Evolutionary conservation across 2,797 vertebrate genomes (phyloP).

Genomic region (Channallabes apus): DNA sequence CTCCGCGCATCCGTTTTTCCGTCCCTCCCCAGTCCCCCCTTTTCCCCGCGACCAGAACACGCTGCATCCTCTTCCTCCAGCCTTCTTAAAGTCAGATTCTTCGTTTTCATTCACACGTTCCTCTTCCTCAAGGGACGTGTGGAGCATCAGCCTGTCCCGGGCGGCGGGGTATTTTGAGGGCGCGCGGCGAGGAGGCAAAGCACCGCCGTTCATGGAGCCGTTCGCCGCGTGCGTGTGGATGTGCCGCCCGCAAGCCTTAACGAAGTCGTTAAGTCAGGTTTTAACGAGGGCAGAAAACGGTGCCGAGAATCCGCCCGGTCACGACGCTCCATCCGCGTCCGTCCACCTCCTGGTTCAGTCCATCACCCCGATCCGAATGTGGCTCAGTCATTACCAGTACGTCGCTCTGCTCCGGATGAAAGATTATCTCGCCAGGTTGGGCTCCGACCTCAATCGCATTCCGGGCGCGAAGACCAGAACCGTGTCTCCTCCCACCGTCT

Average conservation of each 20-base stretch:
- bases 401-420: constrained; percentile 91
- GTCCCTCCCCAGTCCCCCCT: constrained; percentile 60
- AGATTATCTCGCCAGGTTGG: constrained; percentile 82
- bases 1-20: constrained; percentile 80
- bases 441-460: constrained; percentile 81
- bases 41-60: constrained; percentile 80
- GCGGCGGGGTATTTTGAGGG: constrained; percentile 87
- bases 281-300: constrained; percentile 52
- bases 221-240: constrained; percentile 88
- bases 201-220: constrained; percentile 85
- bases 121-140: constrained; percentile 76
- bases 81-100: constrained; percentile 79
- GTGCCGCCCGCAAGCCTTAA: constrained; percentile 79
- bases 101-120: neutral
- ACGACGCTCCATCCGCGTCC: constrained; percentile 56
- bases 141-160: constrained; percentile 83
- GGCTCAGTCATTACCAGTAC: constrained; percentile 95
- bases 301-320: neutral
- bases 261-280: constrained; percentile 39
- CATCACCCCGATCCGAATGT: constrained; percentile 78
- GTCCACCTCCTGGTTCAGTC: constrained; percentile 73
- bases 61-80: constrained; percentile 82
- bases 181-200: constrained; percentile 78
- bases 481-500: constrained; percentile 70
- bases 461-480: constrained; percentile 69